phyloP scores from a whole-genome alignment of 2,113 vertebrate genomes.

The Uropsilus gracilis region DNA sequence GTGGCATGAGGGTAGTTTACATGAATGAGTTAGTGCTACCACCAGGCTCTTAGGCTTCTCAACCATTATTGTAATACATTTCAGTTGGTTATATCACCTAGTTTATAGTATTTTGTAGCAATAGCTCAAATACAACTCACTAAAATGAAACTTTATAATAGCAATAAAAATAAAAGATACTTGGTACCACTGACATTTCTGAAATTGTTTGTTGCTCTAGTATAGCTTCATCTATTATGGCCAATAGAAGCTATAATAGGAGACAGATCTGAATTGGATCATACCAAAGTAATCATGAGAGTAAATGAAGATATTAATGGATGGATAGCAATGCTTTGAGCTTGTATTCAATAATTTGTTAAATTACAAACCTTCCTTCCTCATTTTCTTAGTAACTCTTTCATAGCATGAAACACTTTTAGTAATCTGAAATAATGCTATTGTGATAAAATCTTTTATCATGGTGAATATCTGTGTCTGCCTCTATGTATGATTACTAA shows the following conservation, averaged over 20 bases:
- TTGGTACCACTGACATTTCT: background rate
- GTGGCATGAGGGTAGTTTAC: background rate
- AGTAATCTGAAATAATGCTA: background rate
- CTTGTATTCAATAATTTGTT: background rate
- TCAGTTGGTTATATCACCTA: background rate
- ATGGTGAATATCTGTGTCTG: background rate
- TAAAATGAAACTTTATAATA: background rate
- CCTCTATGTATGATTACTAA: background rate
- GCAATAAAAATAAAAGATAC: background rate
- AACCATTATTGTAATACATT: background rate
- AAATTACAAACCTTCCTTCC: background rate
- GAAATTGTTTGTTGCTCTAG: background rate
- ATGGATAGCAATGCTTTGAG: background rate
- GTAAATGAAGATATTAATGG: background rate
- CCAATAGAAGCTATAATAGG: background rate
- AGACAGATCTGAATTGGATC: background rate
- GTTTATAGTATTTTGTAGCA: background rate
- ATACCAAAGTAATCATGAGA: background rate
- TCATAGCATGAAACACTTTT: background rate
- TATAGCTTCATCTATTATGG: background rate
- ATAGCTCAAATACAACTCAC: background rate
- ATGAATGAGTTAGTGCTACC: background rate
- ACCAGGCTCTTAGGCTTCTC: background rate
- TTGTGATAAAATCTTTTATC: background rate
- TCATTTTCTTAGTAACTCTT: background rate